Conservation (phyloP, 2,113 vertebrate genomes). For the Diglossa brunneiventris region DNA sequence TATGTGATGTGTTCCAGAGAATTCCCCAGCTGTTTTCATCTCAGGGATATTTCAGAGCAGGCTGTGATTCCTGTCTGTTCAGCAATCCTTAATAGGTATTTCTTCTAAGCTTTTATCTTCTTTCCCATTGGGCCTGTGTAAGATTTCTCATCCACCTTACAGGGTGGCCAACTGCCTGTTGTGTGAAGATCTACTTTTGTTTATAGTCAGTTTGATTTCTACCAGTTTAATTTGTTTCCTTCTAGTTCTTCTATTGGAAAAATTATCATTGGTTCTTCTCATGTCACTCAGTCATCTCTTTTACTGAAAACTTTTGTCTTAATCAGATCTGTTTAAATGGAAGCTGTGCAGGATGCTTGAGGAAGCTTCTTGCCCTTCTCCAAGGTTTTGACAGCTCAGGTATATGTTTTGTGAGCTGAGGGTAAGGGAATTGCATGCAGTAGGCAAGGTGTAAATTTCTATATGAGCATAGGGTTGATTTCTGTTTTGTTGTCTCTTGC, state of each 20-base stretch:
- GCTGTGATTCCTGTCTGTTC: neutral
- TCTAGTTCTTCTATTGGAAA: neutral
- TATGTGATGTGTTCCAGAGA: neutral
- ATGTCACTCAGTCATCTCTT: neutral
- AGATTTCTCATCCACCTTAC: neutral
- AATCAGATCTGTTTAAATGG: neutral
- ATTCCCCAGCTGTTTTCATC: neutral
- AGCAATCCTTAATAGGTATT: neutral
- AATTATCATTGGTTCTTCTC: neutral
- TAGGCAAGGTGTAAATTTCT: neutral
- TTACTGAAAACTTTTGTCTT: neutral
- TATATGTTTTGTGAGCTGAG: neutral
- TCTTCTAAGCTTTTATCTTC: neutral
- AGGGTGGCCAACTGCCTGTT: neutral
- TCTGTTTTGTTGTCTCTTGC: neutral
- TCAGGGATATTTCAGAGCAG: neutral
- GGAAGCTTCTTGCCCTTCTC: neutral
- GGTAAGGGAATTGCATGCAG: neutral
- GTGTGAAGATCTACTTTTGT: neutral
- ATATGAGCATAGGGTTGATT: neutral
- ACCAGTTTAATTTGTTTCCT: neutral
- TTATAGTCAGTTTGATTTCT: neutral
- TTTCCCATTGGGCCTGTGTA: neutral
- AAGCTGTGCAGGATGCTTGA: neutral
- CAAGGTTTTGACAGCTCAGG: neutral